Conservation (phyloP, 2,113 vertebrate genomes). For the human region DNA sequence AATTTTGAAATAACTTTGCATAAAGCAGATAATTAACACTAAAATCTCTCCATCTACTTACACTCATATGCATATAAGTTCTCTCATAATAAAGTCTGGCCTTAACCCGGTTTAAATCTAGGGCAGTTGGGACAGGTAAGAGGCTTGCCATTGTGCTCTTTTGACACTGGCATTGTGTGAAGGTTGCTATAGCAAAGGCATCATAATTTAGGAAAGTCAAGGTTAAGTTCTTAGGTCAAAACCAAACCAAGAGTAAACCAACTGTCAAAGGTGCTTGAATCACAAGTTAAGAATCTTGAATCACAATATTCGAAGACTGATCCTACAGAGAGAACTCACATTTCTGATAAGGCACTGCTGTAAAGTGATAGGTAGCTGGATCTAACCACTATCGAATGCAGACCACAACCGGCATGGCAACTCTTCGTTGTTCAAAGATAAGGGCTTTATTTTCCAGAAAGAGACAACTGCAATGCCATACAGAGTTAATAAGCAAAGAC, state of each 20-base stretch:
- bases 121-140: accelerated
- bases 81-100: accelerated
- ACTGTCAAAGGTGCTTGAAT: not conserved
- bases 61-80: no score
- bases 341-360: not conserved
- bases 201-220: not conserved
- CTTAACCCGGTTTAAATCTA: accelerated
- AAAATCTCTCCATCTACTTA: not conserved
- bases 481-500: not conserved
- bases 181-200: accelerated
- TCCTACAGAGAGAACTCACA: accelerated
- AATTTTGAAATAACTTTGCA: not conserved
- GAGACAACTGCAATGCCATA: accelerated
- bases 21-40: no score
- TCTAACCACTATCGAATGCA: accelerated
- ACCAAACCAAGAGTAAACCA: not conserved
- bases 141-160: accelerated
- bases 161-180: accelerated
- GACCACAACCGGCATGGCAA: accelerated
- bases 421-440: accelerated
- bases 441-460: not conserved
- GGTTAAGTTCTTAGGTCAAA: not conserved
- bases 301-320: not conserved
- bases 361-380: accelerated
- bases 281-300: not conserved